Conservation (phyloP, 1,140 invertebrate species). For the Odontomachus brunneus region DNA sequence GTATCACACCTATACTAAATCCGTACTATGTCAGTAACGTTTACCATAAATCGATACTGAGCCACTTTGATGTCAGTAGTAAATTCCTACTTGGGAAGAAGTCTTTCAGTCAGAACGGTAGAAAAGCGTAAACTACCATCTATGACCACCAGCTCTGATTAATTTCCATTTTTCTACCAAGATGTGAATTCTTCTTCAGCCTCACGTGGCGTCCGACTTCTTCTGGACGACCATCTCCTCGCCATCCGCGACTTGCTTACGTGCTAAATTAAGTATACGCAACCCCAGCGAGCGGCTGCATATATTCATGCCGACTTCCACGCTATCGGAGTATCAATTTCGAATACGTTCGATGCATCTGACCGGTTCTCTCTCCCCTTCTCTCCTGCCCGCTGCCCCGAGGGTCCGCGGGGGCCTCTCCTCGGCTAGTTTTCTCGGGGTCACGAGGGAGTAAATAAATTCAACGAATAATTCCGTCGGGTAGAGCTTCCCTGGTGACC, state of each 20-base stretch:
- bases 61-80: too few relatives aligned
- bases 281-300: slow-evolving; percentile 21
- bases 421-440: slow-evolving; percentile 70
- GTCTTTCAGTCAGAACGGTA: too few relatives aligned
- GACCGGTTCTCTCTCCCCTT: slow-evolving; percentile 57
- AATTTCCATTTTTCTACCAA: too few relatives aligned
- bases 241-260: background rate
- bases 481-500: slow-evolving; percentile 69
- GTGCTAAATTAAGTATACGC: slow-evolving; percentile 49
- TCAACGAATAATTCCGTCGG: slow-evolving; percentile 77
- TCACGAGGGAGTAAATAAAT: slow-evolving; percentile 78
- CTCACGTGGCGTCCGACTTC: too few relatives aligned
- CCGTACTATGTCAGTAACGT: too few relatives aligned
- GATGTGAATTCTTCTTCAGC: too few relatives aligned
- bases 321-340: slow-evolving; percentile 71
- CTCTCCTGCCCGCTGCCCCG: background rate
- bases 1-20: too few relatives aligned
- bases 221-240: background rate
- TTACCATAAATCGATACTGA: too few relatives aligned
- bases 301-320: slow-evolving; percentile 54
- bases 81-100: too few relatives aligned
- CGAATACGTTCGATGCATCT: slow-evolving; percentile 61
- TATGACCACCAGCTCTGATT: too few relatives aligned
- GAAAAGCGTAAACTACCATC: too few relatives aligned
- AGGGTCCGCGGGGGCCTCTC: slow-evolving; percentile 46